Percentiles rank a stretch among this genome's conserved stretches.
These are phyloP conservation scores for Callithrix jacchus DNA, from an alignment of 2,113 vertebrate species.

Conservation along the genomic window DNA sequence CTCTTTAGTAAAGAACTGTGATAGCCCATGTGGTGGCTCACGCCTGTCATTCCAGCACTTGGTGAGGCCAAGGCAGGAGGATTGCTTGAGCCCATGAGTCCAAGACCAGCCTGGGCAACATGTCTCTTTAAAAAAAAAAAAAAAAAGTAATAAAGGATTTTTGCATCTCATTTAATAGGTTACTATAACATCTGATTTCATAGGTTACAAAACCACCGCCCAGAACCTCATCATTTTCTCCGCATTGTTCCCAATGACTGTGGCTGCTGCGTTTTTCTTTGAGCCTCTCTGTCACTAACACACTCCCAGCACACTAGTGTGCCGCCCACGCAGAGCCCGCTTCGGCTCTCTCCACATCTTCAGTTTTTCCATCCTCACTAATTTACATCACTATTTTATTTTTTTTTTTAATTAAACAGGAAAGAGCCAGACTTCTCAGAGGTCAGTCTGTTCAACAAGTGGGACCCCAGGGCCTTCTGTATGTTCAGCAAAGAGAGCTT, in stretches of 20 bases:
- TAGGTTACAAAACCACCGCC: not conserved
- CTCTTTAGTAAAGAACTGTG: not conserved
- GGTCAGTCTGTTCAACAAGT: slow-evolving; percentile 87
- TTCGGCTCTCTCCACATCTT: slow-evolving; percentile 61
- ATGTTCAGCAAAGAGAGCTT: slow-evolving; percentile 96
- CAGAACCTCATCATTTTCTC: not conserved
- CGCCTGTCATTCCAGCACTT: too few species aligned
- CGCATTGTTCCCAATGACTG: not conserved
- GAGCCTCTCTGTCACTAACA: not conserved
- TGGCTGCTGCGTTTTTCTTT: not conserved
- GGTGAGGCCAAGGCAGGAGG: too few species aligned
- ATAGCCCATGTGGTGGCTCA: too few species aligned
- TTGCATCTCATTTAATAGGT: not conserved
- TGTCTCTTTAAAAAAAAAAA: too few species aligned
- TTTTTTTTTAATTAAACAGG: slow-evolving; percentile 86
- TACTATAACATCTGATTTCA: not conserved
- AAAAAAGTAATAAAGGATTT: not conserved
- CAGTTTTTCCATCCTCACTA: slow-evolving; percentile 50
- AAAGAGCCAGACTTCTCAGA: slow-evolving; percentile 89
- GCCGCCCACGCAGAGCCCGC: not conserved
- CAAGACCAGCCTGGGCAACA: too few species aligned
- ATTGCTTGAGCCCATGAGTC: too few species aligned
- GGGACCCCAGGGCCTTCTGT: slow-evolving; percentile 93
- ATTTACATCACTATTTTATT: slow-evolving; percentile 75
- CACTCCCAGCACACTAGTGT: not conserved